These are phyloP conservation scores for Baryphthengus martii DNA, from an alignment of 2,113 vertebrate species.

Conservation along the genomic window DNA sequence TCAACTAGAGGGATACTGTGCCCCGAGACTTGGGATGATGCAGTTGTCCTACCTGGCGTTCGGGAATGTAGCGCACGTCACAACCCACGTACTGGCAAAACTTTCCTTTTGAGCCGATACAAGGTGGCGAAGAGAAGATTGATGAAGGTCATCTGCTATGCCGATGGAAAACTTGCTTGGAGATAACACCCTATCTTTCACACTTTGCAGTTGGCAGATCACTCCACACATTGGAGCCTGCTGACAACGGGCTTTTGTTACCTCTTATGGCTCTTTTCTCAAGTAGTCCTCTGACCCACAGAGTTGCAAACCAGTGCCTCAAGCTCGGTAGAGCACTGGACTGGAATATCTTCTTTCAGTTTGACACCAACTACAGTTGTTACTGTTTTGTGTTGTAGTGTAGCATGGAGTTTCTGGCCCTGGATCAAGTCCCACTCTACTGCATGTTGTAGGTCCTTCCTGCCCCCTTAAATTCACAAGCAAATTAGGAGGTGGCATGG, in stretches of 20 bases:
- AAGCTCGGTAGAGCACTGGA: not conserved
- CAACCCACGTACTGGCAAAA: not conserved
- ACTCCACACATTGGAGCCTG: not conserved
- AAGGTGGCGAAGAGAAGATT: not conserved
- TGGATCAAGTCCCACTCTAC: not conserved
- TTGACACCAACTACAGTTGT: accelerated
- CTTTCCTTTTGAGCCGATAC: not conserved
- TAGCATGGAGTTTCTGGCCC: accelerated
- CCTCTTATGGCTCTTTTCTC: not conserved
- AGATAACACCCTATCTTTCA: not conserved
- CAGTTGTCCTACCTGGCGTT: not conserved
- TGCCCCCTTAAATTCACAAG: not conserved
- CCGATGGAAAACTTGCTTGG: not conserved
- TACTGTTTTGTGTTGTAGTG: not conserved
- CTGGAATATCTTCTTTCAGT: not conserved
- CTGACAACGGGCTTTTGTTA: not conserved
- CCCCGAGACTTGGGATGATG: not conserved
- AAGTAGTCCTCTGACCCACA: not conserved
- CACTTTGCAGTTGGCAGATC: not conserved
- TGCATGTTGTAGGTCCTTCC: not conserved
- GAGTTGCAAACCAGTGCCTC: not conserved
- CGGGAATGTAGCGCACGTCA: accelerated
- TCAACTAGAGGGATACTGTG: not conserved
- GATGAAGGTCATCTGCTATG: not conserved
- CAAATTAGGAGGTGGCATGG: not conserved